A percentile compares a stretch with the other conserved stretches of the same genome.
Evolutionary conservation across 2,113 vertebrate species (phyloP).

Genomic region (Cynocephalus volans): DNA sequence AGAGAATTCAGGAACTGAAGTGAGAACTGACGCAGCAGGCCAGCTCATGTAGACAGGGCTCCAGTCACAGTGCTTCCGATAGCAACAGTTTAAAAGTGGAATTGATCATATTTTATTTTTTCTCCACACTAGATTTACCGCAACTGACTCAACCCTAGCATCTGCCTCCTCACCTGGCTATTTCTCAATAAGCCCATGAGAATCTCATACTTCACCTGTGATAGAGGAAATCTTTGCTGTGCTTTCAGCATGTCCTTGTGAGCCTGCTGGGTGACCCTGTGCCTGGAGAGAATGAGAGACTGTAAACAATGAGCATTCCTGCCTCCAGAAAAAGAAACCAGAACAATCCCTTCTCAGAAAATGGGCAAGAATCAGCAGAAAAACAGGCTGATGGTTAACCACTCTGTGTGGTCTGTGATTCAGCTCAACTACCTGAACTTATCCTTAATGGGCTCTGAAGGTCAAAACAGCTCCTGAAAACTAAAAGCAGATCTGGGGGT

Average conservation of each 20-base stretch:
- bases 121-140: background rate
- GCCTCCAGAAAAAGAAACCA: background rate
- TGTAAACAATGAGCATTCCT: background rate
- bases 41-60: background rate
- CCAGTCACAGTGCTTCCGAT: background rate
- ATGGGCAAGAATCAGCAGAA: background rate
- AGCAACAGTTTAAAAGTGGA: background rate
- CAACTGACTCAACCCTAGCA: background rate
- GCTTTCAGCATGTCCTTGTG: background rate
- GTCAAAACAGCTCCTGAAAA: slow-evolving; percentile 6
- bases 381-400: background rate
- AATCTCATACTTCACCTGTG: background rate
- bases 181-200: background rate
- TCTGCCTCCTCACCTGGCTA: background rate
- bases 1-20: background rate
- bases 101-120: background rate
- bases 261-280: background rate
- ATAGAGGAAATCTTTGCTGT: background rate
- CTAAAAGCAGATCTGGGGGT: background rate
- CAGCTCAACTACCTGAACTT: background rate
- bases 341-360: background rate
- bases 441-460: background rate
- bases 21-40: background rate
- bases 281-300: background rate
- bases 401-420: background rate